Percentiles rank a stretch among this genome's conserved stretches.
These are phyloP conservation scores for Bombus terrestris DNA, from an alignment of 1,140 invertebrate species.

Conservation along the genomic window DNA sequence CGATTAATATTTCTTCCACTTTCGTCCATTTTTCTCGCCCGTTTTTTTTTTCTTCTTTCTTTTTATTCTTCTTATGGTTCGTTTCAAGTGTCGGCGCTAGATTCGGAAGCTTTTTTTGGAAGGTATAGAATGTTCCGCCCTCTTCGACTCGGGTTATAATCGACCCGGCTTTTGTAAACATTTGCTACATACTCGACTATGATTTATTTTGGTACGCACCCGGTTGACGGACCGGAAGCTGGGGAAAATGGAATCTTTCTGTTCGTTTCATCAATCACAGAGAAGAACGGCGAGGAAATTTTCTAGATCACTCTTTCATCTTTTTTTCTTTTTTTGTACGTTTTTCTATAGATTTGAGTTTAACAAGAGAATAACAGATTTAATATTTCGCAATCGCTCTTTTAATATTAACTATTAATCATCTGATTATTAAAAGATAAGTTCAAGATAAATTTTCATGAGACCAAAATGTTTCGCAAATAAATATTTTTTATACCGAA, in stretches of 20 bases:
- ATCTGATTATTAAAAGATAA: neutral
- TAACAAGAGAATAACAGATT: neutral
- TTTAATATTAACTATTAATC: neutral
- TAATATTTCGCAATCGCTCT: neutral
- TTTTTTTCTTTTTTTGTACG: neutral
- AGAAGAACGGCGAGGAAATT: too few species aligned
- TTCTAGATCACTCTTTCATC: too few species aligned
- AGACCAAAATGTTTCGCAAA: neutral
- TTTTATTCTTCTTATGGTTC: neutral
- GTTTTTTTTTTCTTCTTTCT: neutral
- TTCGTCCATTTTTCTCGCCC: neutral
- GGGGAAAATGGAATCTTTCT: slow-evolving; percentile 9
- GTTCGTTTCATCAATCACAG: slow-evolving; percentile 16
- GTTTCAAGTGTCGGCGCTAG: neutral
- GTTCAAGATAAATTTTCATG: neutral
- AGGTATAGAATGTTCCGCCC: neutral
- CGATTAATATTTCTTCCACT: slow-evolving; percentile 13
- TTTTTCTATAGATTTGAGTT: neutral
- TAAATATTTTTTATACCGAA: too few species aligned
- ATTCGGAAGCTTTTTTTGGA: neutral
- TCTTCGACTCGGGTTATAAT: neutral
- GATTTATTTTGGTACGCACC: slow-evolving; percentile 14
- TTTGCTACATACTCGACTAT: neutral
- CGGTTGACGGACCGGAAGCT: neutral
- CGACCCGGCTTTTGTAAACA: slow-evolving; percentile 19